Base-by-base conservation (phyloP, 2,888 invertebrate species). In the Callosobruchus maculatus region DNA sequence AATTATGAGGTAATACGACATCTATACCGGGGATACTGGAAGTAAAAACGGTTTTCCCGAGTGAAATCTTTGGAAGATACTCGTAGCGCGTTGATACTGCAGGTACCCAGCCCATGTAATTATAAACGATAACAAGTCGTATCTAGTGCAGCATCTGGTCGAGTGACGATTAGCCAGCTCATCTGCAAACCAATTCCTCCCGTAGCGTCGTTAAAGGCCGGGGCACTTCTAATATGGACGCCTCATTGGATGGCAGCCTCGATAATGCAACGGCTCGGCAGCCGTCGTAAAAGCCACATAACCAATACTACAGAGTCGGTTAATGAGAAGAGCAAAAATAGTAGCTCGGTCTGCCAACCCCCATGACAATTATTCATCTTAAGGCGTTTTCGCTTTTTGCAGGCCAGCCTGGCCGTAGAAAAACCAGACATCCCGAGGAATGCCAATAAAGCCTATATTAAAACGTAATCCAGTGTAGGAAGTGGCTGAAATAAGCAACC, bases 401-500 rank as follows among this genome's bases (percentile, higher is more conserved):
- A 49, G n/a, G n/a, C n/a, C n/a, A n/a, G n/a, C 21, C 67, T 26
- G 20, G 71, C 71, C 13, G 49, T 73, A 72, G 70, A 74, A 77
- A 75, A 74, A 67, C 71, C 75, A 76, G 77, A 73, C 78, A 67
- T 72, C 68, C 49, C 71, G 74, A n/a, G n/a, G 76, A 78, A 75
- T 76, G 75, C 74, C 78, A 77, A 78, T 78, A 76, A 73, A 77
- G 77, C 71, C 75, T 74, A 73, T 78, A 79, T 79, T 79, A 78
- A 78, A 76, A 78, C 74, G 75, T 74, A 76, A 76, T 78, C 73
- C 77, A 81, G 83, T 84, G 84, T 84, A 83, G 84, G 84, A 82
- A 83, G 84, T 82, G 78, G 80, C 81, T 82, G 81, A 80, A 81
- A 82, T 81, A 80, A 81, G 80, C 78, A 81, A 80, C 76, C 78